Conservation (phyloP, 2,113 vertebrate genomes). For the Elephas maximus region DNA sequence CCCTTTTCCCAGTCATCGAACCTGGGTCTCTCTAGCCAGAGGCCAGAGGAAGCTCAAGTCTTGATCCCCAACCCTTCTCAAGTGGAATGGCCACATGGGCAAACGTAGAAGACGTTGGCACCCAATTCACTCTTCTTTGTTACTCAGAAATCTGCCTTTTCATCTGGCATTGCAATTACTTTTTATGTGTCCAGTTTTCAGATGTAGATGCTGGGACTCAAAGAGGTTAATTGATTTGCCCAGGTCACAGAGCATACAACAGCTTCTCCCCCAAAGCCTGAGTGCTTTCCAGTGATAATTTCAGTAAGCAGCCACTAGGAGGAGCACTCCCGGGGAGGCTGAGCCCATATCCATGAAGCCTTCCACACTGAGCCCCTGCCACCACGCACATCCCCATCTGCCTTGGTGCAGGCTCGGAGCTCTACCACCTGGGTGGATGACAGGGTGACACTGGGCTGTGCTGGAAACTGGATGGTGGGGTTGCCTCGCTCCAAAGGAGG, state of each 20-base stretch:
- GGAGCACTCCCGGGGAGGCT: background rate
- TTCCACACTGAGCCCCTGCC: fast-evolving
- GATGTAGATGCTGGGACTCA: background rate
- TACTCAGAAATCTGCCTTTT: background rate
- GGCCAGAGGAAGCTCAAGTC: background rate
- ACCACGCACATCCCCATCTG: fast-evolving
- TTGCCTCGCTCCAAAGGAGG: background rate
- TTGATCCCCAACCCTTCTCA: background rate
- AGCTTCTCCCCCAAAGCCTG: background rate
- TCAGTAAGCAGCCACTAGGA: background rate
- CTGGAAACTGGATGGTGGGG: background rate
- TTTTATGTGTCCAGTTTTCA: background rate
- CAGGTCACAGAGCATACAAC: background rate
- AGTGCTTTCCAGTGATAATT: background rate
- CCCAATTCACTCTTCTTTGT: too few relatives aligned
- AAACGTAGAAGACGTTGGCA: background rate
- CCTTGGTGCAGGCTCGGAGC: background rate
- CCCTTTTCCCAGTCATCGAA: fast-evolving
- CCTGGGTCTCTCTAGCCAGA: background rate
- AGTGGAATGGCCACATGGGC: fast-evolving
- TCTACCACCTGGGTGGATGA: fast-evolving
- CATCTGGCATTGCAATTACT: background rate
- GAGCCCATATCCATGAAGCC: background rate
- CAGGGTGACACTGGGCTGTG: fast-evolving
- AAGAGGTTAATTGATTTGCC: too few relatives aligned